Conservation (phyloP, 1,140 invertebrate species). For the Bombus consobrinus region DNA sequence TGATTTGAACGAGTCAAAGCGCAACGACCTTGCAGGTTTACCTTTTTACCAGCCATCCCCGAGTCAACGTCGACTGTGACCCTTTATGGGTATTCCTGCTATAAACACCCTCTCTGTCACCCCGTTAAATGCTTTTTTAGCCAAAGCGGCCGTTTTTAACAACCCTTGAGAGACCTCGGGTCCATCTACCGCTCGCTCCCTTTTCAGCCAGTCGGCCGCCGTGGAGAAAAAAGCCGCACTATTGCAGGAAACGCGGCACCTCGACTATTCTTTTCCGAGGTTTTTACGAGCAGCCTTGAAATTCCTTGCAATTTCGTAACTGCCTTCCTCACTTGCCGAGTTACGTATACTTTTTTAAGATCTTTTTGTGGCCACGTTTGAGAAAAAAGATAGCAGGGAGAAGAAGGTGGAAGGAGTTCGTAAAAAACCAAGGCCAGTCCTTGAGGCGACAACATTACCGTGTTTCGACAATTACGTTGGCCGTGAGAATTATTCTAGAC, state of each 20-base stretch:
- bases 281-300: constrained; percentile 77
- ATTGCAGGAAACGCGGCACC: constrained; percentile 77
- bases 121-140: constrained; percentile 77
- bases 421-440: constrained; percentile 46
- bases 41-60: constrained; percentile 41
- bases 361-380: constrained; percentile 33
- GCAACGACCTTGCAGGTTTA: constrained; percentile 46
- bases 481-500: constrained; percentile 26
- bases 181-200: constrained; percentile 29
- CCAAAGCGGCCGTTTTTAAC: constrained; percentile 72
- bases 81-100: constrained; percentile 60
- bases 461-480: constrained; percentile 35
- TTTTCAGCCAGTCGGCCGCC: constrained; percentile 32
- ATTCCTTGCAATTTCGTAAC: constrained; percentile 73
- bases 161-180: constrained; percentile 74
- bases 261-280: constrained; percentile 71
- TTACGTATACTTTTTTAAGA: constrained; percentile 73
- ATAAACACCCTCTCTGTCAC: constrained; percentile 75
- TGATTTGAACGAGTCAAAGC: constrained; percentile 42
- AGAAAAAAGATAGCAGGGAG: neutral
- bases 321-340: constrained; percentile 62
- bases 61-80: constrained; percentile 36
- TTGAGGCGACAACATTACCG: constrained; percentile 24
- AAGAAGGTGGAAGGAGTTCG: neutral
- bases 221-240: constrained; percentile 74